Percentiles rank a stretch among this genome's conserved stretches.
These are phyloP conservation scores for Thomomys bottae DNA, from an alignment of 2,113 vertebrate species.

Conservation along the genomic window DNA sequence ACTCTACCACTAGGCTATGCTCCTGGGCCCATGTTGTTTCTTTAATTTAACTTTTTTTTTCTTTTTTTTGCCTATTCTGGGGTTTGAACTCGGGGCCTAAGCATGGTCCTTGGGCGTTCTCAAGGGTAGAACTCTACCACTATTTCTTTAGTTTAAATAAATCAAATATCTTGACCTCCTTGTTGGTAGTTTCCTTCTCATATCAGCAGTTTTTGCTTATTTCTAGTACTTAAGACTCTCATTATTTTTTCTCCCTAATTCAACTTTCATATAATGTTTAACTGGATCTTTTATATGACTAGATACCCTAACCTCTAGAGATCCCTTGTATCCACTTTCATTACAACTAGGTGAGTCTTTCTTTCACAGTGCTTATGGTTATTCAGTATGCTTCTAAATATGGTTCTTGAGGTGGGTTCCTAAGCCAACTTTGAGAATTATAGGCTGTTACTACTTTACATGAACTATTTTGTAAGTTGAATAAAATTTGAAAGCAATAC, in stretches of 20 bases:
- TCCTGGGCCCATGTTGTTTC: too few relatives aligned
- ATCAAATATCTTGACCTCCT: slow-evolving; percentile 23
- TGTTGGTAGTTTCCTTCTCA: not conserved
- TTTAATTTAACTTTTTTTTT: too few relatives aligned
- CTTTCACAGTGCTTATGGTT: not conserved
- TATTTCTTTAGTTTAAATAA: slow-evolving; percentile 55
- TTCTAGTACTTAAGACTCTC: slow-evolving; percentile 30
- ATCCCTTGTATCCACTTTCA: not conserved
- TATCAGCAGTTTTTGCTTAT: not conserved
- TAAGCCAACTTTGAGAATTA: not conserved
- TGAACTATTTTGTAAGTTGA: not conserved
- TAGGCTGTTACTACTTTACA: not conserved
- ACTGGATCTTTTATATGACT: slow-evolving; percentile 16
- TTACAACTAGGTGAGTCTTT: not conserved
- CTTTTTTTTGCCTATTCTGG: too few relatives aligned
- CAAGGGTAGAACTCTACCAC: too few relatives aligned
- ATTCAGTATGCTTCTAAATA: not conserved
- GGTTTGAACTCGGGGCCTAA: too few relatives aligned
- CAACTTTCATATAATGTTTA: not conserved
- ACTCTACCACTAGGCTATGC: too few relatives aligned
- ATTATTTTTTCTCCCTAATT: slow-evolving; percentile 28
- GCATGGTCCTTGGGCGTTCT: too few relatives aligned
- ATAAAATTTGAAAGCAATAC: not conserved
- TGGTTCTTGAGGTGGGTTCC: not conserved
- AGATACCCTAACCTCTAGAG: not conserved